Conservation (phyloP, 2,888 invertebrate genomes). For the Formica aserva region DNA sequence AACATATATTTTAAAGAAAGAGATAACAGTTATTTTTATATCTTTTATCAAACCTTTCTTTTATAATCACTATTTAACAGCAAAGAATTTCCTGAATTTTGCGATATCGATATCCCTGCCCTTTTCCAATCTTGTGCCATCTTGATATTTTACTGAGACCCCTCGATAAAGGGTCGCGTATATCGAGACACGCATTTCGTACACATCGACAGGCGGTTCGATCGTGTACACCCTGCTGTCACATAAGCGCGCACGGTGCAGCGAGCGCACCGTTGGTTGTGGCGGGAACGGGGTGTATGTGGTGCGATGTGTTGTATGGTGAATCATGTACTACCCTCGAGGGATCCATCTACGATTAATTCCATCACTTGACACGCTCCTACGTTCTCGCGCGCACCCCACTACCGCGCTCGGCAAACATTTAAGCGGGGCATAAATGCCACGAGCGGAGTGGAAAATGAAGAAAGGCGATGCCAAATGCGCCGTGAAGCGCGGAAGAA, state of each 20-base stretch:
- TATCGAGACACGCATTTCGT: conserved; percentile 31
- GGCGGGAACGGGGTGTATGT: conserved; percentile 54
- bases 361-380: conserved; percentile 78
- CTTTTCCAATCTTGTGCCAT: background rate
- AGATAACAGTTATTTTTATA: background rate
- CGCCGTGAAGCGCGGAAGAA: conserved; percentile 66
- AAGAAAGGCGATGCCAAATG: conserved; percentile 68
- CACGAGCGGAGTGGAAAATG: conserved; percentile 67
- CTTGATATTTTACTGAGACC: conserved; percentile 14
- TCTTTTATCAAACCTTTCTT: background rate
- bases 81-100: conserved; percentile 18
- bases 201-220: conserved; percentile 14
- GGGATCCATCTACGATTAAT: conserved; percentile 78
- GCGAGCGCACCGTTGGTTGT: conserved; percentile 47
- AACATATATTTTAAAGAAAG: background rate
- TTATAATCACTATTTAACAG: background rate
- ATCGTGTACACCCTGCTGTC: conserved; percentile 61
- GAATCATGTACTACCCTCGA: conserved; percentile 77
- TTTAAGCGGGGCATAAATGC: conserved; percentile 72
- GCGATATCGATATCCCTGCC: background rate
- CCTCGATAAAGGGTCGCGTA: conserved; percentile 20
- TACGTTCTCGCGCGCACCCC: conserved; percentile 58
- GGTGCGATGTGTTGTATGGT: conserved; percentile 73
- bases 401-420: conserved; percentile 60
- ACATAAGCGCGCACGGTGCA: conserved; percentile 68